These are phyloP conservation scores for Podarcis lilfordi DNA, from an alignment of 2,797 vertebrate genomes.

Conservation along the genomic window DNA sequence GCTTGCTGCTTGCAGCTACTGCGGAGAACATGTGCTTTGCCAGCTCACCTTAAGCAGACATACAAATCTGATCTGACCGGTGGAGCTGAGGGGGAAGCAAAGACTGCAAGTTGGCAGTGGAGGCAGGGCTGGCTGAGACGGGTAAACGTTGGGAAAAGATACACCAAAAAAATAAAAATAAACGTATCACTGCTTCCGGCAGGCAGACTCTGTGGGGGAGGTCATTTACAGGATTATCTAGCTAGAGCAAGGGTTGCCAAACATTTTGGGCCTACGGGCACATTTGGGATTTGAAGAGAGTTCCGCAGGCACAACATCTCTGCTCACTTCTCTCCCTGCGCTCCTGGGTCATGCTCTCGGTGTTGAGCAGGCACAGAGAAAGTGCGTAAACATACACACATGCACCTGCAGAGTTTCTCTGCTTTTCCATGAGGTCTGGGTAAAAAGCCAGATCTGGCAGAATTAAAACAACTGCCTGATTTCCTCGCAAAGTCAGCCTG, in stretches of 20 bases:
- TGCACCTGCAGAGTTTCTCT: no score
- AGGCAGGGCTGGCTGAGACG: neutral
- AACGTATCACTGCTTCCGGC: neutral
- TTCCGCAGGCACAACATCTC: no score
- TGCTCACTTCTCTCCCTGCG: no score
- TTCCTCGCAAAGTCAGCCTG: no score
- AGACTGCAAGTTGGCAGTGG: neutral
- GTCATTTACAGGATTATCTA: neutral
- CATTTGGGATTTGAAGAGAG: no score
- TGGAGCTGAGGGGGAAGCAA: neutral
- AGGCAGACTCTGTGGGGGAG: neutral
- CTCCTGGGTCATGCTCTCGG: no score
- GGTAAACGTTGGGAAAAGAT: neutral
- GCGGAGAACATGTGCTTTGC: constrained; percentile 3
- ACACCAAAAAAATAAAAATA: neutral
- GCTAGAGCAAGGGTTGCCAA: neutral
- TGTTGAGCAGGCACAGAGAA: no score
- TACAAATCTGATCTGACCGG: constrained; percentile 19
- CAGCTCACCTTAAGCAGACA: constrained; percentile 11
- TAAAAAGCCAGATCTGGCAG: neutral
- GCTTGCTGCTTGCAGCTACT: constrained; percentile 6
- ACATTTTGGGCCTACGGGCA: no score
- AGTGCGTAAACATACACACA: no score
- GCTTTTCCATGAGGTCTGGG: no score
- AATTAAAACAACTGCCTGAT: no score